Evolutionary conservation across 2,113 vertebrate species (phyloP).

Genomic region (Heterochromis multidens): DNA sequence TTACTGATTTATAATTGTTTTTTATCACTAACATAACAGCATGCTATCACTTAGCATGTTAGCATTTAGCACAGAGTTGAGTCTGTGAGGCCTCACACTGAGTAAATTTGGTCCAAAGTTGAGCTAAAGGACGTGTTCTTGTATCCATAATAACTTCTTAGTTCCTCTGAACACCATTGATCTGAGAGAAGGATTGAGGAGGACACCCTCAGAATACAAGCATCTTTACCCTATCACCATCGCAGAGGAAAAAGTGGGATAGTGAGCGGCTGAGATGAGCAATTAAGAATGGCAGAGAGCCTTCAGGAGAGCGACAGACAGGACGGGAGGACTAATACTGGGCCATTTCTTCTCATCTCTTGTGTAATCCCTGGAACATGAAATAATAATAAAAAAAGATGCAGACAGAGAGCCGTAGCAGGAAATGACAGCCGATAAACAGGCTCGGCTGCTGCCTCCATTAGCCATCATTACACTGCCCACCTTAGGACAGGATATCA

Average conservation of each 20-base stretch:
- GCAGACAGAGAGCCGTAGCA: not conserved
- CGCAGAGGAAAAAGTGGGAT: not conserved
- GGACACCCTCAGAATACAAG: not conserved
- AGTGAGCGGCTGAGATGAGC: not conserved
- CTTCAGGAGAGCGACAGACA: not conserved
- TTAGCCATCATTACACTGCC: conserved; percentile 61
- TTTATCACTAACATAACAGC: not conserved
- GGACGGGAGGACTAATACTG: not conserved
- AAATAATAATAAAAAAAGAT: not conserved
- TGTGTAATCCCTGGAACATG: conserved; percentile 4
- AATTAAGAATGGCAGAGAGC: not conserved
- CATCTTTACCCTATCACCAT: not conserved
- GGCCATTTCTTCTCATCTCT: conserved; percentile 11
- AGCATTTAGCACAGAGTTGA: not conserved
- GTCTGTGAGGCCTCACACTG: not conserved
- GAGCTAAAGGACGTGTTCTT: not conserved
- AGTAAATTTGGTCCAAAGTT: not conserved
- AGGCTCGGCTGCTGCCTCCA: conserved; percentile 51
- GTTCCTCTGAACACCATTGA: not conserved
- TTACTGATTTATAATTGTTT: no score
- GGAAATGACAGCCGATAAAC: conserved; percentile 67
- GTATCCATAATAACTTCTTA: not conserved
- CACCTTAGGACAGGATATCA: conserved; percentile 50
- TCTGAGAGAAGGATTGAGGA: not conserved
- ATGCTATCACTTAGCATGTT: not conserved